Base-by-base conservation (phyloP, 64 coral and sea anemone species). In the Montipora foliosa region DNA sequence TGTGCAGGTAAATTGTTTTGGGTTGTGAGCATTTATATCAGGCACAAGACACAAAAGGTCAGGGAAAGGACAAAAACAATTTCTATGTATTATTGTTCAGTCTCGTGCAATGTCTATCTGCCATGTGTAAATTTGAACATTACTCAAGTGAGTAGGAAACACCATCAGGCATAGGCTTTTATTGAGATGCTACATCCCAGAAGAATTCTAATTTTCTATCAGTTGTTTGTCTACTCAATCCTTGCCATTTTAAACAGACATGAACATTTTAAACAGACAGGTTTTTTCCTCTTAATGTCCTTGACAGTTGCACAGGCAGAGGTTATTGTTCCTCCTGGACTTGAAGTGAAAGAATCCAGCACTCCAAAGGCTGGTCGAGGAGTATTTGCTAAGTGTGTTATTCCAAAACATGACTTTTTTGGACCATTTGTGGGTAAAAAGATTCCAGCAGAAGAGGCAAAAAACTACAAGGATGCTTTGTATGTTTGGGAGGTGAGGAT, bases 361-460 rank as follows among this genome's bases (percentile, higher is more conserved):
- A 96, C 91, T n/a, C 94, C 94, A 22, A 62, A 92, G 25, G 91
- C 83, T 78, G 97, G 89, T 7, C 44, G 85, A 13, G 97, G 97
- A 71, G 94, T 98, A 3, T 98, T 98, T 94, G 97, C 97, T 0
- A 94, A 93, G 78, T 98, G 97, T 87, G 67, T 94, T 50, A 98
- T 98, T 64, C 97, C 97, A 47, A 98, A 98, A 66, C 94, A 98
- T 76, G 97, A 98, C 79, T 98, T 98, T 80, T 98, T 98, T 89
- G 97, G 97, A 74, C 97, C 97, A 47, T 98, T 96, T 68, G 59
- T 96, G 73, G 97, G 97, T 22, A 87, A 78, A 89, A 96, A 93
- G 64, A 72, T 98, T 81, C 75, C 80, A 81, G 89, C 94, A 47
- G 74, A 91, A 75, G 89, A 96, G 58, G 97, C 94, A 47, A 64